Conservation (phyloP, 2,888 invertebrate species). For the Oeneis ivallda region DNA sequence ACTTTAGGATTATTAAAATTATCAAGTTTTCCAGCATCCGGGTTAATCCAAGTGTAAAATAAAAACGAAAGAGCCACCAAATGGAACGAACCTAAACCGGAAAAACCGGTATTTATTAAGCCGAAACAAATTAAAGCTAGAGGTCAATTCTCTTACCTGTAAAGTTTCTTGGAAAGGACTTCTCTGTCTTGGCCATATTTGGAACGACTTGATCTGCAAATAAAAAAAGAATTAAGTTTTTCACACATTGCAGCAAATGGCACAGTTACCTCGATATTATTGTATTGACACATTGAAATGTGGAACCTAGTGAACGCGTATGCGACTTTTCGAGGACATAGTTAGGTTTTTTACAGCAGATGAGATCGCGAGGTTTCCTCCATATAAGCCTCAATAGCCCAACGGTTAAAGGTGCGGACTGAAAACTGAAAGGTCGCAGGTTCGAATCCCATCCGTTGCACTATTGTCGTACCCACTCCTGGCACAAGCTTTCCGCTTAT, state of each 20-base stretch:
- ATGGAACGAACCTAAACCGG: constrained; percentile 20
- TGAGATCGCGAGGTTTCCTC: too few relatives aligned
- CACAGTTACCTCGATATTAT: constrained; percentile 13
- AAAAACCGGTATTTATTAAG: constrained; percentile 16
- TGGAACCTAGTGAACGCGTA: background rate
- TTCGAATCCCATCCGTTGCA: too few relatives aligned
- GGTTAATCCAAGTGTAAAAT: constrained; percentile 5
- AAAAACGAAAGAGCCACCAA: background rate
- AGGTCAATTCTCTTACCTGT: constrained; percentile 60
- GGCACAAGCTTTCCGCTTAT: too few relatives aligned
- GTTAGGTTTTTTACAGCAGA: too few relatives aligned
- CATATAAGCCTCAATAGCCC: too few relatives aligned
- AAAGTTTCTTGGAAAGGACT: constrained; percentile 77
- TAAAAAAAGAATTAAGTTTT: constrained; percentile 15
- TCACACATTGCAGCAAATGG: constrained; percentile 14
- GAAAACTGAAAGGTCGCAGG: too few relatives aligned
- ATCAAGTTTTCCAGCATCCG: constrained; percentile 5
- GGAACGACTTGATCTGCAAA: constrained; percentile 68
- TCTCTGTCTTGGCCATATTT: constrained; percentile 78
- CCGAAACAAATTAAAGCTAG: background rate
- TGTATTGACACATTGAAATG: too few relatives aligned
- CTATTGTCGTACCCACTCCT: too few relatives aligned
- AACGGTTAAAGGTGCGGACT: too few relatives aligned
- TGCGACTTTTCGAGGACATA: background rate
- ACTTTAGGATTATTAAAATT: background rate